phyloP scores from a whole-genome alignment of 2,797 vertebrate species.

The Setipinna tenuifilis region DNA sequence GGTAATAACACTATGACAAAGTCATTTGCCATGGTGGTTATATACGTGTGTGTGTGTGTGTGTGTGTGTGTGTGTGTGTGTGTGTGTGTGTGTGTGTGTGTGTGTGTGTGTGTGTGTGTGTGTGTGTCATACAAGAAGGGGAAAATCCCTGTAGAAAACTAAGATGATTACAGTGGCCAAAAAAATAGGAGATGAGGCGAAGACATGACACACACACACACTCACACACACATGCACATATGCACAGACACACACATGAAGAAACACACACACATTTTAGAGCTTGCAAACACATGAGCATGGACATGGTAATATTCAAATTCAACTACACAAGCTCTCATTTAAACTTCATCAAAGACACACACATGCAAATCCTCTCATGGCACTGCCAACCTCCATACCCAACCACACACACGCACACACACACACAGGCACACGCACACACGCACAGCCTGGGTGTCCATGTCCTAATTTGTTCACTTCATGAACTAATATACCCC shows the following conservation, averaged over 20 bases:
- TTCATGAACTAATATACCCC: background rate
- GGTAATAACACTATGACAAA: constrained; percentile 4
- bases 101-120: background rate
- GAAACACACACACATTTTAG: background rate
- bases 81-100: background rate
- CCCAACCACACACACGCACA: constrained; percentile 4
- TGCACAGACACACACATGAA: background rate
- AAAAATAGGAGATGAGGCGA: background rate
- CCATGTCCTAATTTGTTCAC: constrained; percentile 41
- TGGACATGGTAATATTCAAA: background rate
- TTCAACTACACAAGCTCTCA: background rate
- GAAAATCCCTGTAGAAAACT: constrained; percentile 18
- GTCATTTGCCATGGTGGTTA: constrained; percentile 12
- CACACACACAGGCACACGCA: constrained; percentile 2
- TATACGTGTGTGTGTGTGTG: background rate
- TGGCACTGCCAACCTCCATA: no score
- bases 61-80: background rate
- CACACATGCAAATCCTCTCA: background rate
- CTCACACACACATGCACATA: background rate
- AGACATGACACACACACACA: background rate
- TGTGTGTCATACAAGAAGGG: background rate
- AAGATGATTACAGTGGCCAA: constrained; percentile 1
- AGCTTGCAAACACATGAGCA: no score
- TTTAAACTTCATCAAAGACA: background rate
- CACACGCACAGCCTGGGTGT: constrained; percentile 18